Conservation (phyloP, 1,140 invertebrate species). For the Pentalonia nigronervosa region DNA sequence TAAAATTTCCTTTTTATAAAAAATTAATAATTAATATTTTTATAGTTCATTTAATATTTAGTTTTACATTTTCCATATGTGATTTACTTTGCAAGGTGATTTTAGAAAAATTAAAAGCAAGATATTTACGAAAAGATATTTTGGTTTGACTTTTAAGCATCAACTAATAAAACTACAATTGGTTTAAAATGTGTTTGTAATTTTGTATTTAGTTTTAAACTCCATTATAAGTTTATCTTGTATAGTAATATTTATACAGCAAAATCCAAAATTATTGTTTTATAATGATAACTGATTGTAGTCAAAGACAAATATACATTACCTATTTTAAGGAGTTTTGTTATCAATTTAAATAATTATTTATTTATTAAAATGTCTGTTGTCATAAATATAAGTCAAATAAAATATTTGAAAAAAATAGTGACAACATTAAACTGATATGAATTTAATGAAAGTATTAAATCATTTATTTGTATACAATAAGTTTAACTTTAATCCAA, state of each 20-base stretch:
- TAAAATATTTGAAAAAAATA: neutral
- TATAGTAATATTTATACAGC: too few relatives aligned
- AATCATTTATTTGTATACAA: neutral
- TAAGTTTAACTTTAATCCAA: neutral
- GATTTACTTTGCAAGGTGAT: neutral
- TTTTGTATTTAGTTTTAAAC: neutral
- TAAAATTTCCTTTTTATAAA: too few relatives aligned
- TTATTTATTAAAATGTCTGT: neutral
- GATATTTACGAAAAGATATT: too few relatives aligned
- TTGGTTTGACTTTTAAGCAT: neutral
- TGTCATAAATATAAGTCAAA: neutral
- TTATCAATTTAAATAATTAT: neutral
- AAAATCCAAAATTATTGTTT: neutral
- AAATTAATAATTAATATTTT: too few relatives aligned
- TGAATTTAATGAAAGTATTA: neutral
- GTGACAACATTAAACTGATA: neutral
- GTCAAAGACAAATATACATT: neutral
- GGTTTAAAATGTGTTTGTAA: neutral
- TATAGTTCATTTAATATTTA: too few relatives aligned
- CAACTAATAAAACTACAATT: too few relatives aligned
- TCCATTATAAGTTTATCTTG: too few relatives aligned
- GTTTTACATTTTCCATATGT: neutral
- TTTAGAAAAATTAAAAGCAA: neutral
- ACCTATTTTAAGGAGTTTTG: neutral
- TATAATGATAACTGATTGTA: neutral